Evolutionary conservation across 37 sponge, comb jelly and placozoan species (phyloP), one percentile per base, ranked within the genome.

Genomic region (Ianthella basta): DNA sequence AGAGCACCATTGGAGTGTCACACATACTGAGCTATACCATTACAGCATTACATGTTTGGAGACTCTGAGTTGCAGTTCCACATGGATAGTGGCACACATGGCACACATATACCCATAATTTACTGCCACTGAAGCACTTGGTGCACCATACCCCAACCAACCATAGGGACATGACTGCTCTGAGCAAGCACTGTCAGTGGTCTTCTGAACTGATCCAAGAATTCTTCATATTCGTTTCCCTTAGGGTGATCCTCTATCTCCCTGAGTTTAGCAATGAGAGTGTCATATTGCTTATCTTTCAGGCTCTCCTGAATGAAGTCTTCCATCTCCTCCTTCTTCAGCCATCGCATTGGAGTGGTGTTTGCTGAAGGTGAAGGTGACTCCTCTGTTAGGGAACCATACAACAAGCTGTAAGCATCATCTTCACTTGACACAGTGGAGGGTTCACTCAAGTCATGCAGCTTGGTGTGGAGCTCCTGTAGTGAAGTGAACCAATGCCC

Each of bases 141-240:
- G 18, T 83, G 16, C 20, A 33, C 5, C 60, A 60, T 44, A 8
- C 50, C 50, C 50, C 8, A 44, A 44, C 50, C 8, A 44, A 44
- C 50, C 50, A 10, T 44, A 44, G 50, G 50, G 50, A 44, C 8
- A 8, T 44, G 50, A 44, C 50, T 44, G 50, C 50, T 44, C 50
- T 44, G 50, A 44, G 50, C 50, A 10, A 44, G 50, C 50, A 44
- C 50, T 44, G 50, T 44, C 50, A 44, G 25, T 0, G 87, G 86
- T 0, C 56, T 66, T 3, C 87, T 41, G 56, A 63, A 92, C 15
- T 56, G 69, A 20, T 86, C 80, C 19, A 92, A 83, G 59, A 92
- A 89, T 0, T 77, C 83, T n/a, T 19, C 59, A n/a, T 41, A 8
- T 0, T 6, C 19, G 25, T 24, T 1, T 15, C 60, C 53, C 12